Evolutionary conservation across 2,113 vertebrate species (phyloP).

Genomic region (Genyomyrus donnyi): DNA sequence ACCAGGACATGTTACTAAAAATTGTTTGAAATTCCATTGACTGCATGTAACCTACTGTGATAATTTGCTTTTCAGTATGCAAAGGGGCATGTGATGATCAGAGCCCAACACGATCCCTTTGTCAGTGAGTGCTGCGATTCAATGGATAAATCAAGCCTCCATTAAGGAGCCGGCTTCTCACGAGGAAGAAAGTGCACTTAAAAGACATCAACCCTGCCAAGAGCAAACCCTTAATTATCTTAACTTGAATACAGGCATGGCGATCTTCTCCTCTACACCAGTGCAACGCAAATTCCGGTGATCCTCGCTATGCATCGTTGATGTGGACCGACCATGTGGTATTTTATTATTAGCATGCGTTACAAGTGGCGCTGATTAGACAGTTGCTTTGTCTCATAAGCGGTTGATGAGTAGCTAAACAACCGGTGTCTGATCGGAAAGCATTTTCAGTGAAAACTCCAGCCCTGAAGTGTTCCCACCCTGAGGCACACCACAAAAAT

Average conservation of each 20-base stretch:
- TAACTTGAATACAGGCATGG: conserved; percentile 27
- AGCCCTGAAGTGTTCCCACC: neutral
- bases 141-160: conserved; percentile 33
- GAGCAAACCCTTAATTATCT: conserved; percentile 47
- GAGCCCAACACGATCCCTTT: neutral
- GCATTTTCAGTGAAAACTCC: neutral
- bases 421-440: neutral
- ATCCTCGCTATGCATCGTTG: neutral
- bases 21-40: neutral
- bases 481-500: neutral
- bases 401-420: neutral
- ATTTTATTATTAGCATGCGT: neutral
- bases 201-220: conserved; percentile 30
- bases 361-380: neutral
- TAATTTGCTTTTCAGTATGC: neutral
- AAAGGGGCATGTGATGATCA: neutral
- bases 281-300: neutral
- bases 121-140: neutral
- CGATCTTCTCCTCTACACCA: neutral
- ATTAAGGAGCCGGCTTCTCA: conserved; percentile 46
- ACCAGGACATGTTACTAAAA: neutral
- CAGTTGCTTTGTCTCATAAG: neutral
- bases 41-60: neutral
- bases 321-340: neutral
- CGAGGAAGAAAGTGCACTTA: conserved; percentile 50